A percentile compares a stretch with the other conserved stretches of the same genome.
Evolutionary conservation across 2,888 invertebrate species (phyloP).

Genomic region (Harmothoe impar): DNA sequence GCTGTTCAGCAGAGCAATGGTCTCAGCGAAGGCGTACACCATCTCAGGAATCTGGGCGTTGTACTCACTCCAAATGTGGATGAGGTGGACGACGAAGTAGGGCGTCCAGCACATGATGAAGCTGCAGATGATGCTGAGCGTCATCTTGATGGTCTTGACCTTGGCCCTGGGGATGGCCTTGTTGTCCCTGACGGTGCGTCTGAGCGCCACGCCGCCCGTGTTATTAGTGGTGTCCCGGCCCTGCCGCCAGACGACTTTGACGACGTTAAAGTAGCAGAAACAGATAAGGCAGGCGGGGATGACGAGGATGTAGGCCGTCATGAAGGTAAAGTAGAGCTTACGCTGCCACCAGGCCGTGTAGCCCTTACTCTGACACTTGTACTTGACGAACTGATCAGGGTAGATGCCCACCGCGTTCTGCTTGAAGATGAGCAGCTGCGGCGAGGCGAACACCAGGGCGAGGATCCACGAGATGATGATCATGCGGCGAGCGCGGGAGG

Average conservation of each 20-base stretch:
- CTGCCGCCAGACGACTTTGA: constrained; percentile 83
- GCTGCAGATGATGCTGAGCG: constrained; percentile 83
- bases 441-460: constrained; percentile 83
- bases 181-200: constrained; percentile 75
- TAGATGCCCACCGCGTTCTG: constrained; percentile 72
- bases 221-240: constrained; percentile 66
- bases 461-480: constrained; percentile 82
- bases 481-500: constrained; percentile 80
- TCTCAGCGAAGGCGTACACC: constrained; percentile 83
- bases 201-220: constrained; percentile 67
- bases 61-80: constrained; percentile 83
- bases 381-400: constrained; percentile 78
- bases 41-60: constrained; percentile 79
- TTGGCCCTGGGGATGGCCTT: constrained; percentile 83
- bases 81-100: constrained; percentile 84
- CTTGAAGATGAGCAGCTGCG: constrained; percentile 82
- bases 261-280: constrained; percentile 84
- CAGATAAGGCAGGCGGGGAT: constrained; percentile 83
- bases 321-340: constrained; percentile 83
- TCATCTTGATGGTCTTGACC: constrained; percentile 84
- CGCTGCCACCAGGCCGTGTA: constrained; percentile 84
- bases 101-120: constrained; percentile 84
- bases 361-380: constrained; percentile 81
- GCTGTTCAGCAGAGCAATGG: constrained; percentile 81
- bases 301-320: constrained; percentile 83